Base-by-base conservation (phyloP, 1,140 invertebrate genomes). In the Coelopa frigida region DNA sequence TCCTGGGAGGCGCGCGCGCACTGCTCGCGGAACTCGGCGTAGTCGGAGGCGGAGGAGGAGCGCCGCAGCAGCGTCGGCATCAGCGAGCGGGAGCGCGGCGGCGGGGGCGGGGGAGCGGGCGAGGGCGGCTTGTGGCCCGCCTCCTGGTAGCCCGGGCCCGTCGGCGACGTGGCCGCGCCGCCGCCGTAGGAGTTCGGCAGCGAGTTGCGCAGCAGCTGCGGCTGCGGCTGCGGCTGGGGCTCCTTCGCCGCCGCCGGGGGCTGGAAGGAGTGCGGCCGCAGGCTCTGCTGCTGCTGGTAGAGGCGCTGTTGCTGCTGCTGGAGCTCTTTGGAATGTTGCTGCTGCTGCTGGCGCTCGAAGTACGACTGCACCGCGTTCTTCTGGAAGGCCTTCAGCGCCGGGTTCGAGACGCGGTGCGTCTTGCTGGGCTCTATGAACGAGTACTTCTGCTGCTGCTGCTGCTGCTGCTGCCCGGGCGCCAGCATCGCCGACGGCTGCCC, bases 291-390 rank as follows among this genome's bases (percentile, higher is more conserved):
- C 17, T 44, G 41, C 27, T 22, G 23, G 33, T 48, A 32, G 41
- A 14, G 33, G 5, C 20, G 23, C 17, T 33, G 39, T 37, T 18
- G 33, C 22, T 49, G 43, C 21, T 50, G 44, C 8, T 41, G 44
- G 44, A 61, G 26, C 53, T 59, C 21, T 44, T 38, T 20, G 47
- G 22, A 10, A 11, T 52, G 50, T 22, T 48, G 45, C 27, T 42
- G 38, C 38, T 62, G 55, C 49, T 81, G 78, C 54, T 89, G 85
- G 26, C 85, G 74, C 56, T 90, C 87, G 65, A 90, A 89, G 51
- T 87, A 92, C 1, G 85, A 87, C 20, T 89, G 70, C 2, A 93
- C 70, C 0, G 89, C 89, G 58, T 90, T 87, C 66, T 92, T 89
- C 57, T 91, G 88, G 23, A 90, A 84, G 0, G 85, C 86, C 67